A percentile compares a stretch with the other conserved stretches of the same genome.
Evolutionary conservation across 2,888 invertebrate species (phyloP).

Genomic region (Apoderus coryli): DNA sequence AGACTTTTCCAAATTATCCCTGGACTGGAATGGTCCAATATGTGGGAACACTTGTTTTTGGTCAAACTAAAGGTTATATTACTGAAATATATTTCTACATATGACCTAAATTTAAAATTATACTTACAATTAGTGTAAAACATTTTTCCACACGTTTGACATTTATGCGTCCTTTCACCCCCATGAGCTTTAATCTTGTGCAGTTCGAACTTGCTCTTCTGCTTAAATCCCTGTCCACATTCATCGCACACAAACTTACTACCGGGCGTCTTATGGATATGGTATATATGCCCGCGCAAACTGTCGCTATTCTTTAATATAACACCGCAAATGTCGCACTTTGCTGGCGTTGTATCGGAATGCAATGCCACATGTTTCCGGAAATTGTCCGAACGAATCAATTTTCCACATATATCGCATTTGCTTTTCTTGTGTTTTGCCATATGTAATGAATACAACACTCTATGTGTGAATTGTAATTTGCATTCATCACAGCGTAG

Average conservation of each 20-base stretch:
- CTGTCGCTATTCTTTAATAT: slow-evolving; percentile 26
- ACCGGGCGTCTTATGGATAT: slow-evolving; percentile 23
- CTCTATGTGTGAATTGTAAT: slow-evolving; percentile 16
- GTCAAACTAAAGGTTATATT: too few relatives aligned
- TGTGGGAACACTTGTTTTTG: too few relatives aligned
- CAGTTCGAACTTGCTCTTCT: slow-evolving; percentile 22
- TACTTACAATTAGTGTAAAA: slow-evolving; percentile 13
- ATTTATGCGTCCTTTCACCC: slow-evolving; percentile 21
- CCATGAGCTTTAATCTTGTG: slow-evolving; percentile 25
- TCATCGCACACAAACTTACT: slow-evolving; percentile 24
- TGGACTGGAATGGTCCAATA: too few relatives aligned
- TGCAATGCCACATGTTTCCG: slow-evolving; percentile 24
- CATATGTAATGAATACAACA: slow-evolving; percentile 18
- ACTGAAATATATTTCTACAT: too few relatives aligned
- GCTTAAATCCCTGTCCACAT: slow-evolving; percentile 23
- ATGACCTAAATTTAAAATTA: too few relatives aligned
- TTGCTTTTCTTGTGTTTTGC: slow-evolving; percentile 22
- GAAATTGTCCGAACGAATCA: slow-evolving; percentile 22
- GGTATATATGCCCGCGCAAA: slow-evolving; percentile 25
- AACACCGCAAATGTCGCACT: slow-evolving; percentile 26
- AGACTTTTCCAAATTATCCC: too few relatives aligned
- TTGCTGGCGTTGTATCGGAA: slow-evolving; percentile 21
- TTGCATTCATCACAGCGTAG: slow-evolving; percentile 17
- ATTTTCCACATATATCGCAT: slow-evolving; percentile 23
- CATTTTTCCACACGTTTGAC: slow-evolving; percentile 21